Base-by-base conservation (phyloP, 2,888 invertebrate species). In the Agonum fuliginosum region DNA sequence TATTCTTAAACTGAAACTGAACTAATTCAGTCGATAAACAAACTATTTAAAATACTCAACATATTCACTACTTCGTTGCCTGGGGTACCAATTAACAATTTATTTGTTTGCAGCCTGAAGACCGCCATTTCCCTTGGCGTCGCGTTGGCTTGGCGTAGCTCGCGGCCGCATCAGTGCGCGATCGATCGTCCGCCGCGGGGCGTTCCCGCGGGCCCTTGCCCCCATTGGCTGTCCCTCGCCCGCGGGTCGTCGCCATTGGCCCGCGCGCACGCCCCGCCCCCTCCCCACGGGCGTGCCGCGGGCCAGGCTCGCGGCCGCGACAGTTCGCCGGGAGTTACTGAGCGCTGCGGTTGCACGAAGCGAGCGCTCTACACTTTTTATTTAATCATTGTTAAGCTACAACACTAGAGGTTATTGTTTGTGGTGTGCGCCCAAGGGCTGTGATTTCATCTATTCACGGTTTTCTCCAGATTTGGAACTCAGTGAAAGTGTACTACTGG, bases 251-350 rank as follows among this genome's bases (percentile, higher is more conserved):
- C 34, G 30, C 58, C 58, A 62, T 62, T 62, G 58, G 58, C 27
- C 8, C 12, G 46, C 17, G 17, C 4, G 5, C 19, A 27, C 24
- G 48, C 46, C 17, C 46, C 46, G 3, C 46, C 17, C 46, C 58
- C 30, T 81, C 83, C 85, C 84, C 83, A 84, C n/a, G 84, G 81
- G 85, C 82, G 83, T 83, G 80, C 81, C 80, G 79, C 30, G 81
- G 84, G 84, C 83, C 83, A 83, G 81, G 83, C 85, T 83, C 82
- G 82, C 80, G 85, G 86, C 83, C 83, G 82, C 82, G 86, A 83
- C 84, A 84, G 84, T 83, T 84, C 82, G 83, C 83, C 84, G 81
- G 81, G 84, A 84, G 84, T 74, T 17, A 43, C 65, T 74, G 74
- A 14, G 62, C 58, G 65, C 19, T 30, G 62, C 46, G 74, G 65